A percentile compares a stretch with the other conserved stretches of the same genome.
Conservation (phyloP, 1,140 invertebrate species). For the Brachionus sp. region DNA sequence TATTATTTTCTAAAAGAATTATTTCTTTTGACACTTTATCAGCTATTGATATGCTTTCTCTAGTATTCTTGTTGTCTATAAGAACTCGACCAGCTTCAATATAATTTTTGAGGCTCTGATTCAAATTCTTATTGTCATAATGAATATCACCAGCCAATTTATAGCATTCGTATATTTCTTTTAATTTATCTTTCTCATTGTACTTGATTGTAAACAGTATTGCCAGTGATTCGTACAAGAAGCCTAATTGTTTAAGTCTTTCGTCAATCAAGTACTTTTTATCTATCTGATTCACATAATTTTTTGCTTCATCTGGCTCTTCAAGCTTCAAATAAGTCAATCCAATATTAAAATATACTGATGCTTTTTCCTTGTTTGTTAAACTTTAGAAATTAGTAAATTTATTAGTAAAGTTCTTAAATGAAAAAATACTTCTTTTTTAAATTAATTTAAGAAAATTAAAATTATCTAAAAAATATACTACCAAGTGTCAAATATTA, state of each 20-base stretch:
- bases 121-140: background rate
- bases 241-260: background rate
- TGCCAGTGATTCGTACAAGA: background rate
- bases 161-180: background rate
- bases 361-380: background rate
- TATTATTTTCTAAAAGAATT: background rate
- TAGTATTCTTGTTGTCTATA: background rate
- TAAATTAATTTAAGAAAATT: no score
- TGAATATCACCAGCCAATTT: background rate
- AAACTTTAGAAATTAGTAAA: background rate
- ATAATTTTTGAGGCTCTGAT: background rate
- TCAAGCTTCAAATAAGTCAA: background rate
- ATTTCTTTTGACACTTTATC: background rate
- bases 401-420: background rate
- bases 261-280: background rate
- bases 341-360: background rate
- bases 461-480: no score
- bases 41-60: background rate
- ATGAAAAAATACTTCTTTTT: background rate
- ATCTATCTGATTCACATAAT: background rate
- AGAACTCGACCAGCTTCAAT: background rate
- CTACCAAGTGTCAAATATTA: no score
- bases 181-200: background rate
- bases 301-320: background rate
- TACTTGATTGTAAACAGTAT: background rate